A percentile compares a stretch with the other conserved stretches of the same genome.
phyloP scores from a whole-genome alignment of 2,113 vertebrate species.

The Xenopus borealis region DNA sequence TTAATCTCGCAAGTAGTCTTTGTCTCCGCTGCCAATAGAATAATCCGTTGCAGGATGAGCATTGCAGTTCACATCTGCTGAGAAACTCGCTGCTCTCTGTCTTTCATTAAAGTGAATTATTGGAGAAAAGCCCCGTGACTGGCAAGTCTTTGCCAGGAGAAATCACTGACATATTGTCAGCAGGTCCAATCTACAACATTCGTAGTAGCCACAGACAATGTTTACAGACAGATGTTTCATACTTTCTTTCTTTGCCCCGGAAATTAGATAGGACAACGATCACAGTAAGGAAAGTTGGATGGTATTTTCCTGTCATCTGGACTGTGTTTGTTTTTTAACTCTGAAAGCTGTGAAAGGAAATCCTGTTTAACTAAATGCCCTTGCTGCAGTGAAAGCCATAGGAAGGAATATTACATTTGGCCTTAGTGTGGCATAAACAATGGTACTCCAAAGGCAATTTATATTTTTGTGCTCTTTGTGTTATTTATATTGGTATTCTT shows the following conservation, averaged over 20 bases:
- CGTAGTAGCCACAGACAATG: slow-evolving; percentile 61
- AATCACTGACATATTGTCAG: slow-evolving; percentile 69
- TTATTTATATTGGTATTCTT: too few species aligned
- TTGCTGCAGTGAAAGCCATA: neutral
- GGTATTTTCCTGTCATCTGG: slow-evolving; percentile 19
- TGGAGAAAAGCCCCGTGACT: slow-evolving; percentile 52
- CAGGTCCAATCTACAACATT: slow-evolving; percentile 60
- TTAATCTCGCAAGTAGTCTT: slow-evolving; percentile 64
- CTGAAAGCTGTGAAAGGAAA: slow-evolving; percentile 1
- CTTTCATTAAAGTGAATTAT: slow-evolving; percentile 67
- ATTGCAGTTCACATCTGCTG: slow-evolving; percentile 71
- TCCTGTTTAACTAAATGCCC: slow-evolving; percentile 7
- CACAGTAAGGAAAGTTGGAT: slow-evolving; percentile 42
- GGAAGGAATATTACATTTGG: neutral
- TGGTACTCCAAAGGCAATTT: too few species aligned
- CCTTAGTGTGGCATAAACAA: too few species aligned
- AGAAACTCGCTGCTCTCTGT: slow-evolving; percentile 66
- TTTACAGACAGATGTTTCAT: slow-evolving; percentile 51
- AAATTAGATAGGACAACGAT: slow-evolving; percentile 42
- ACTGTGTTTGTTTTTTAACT: slow-evolving; percentile 5
- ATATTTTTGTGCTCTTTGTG: too few species aligned
- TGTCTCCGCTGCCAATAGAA: slow-evolving; percentile 70
- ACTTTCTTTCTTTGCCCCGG: slow-evolving; percentile 30
- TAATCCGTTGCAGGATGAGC: slow-evolving; percentile 64
- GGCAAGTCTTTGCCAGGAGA: slow-evolving; percentile 60